Evolutionary conservation across 2,888 invertebrate species (phyloP), one percentile per base, ranked within the genome.

Genomic region (Erannis defoliaria): DNA sequence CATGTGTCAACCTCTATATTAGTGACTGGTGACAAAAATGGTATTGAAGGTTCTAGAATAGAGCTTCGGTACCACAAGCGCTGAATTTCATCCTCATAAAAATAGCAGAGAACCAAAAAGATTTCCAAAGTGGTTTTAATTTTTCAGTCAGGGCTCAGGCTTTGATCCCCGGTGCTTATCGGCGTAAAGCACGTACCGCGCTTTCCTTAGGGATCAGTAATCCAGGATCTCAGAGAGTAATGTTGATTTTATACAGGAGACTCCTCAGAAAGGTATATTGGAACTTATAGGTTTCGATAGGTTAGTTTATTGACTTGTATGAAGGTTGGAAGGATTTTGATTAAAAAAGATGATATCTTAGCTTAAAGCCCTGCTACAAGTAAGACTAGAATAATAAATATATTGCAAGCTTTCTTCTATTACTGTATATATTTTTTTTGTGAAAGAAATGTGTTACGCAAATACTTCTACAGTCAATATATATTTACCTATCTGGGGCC

Each of bases 111-210:
- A 62, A 35, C 53, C 55, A 35, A 53, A 58, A 46, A 58, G 33
- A 16, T 38, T 37, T 16, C 43, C 21, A 43, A 46, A 66, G 66
- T 76, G 72, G 72, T 77, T 78, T 80, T 80, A 79, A 79, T 80
- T 80, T 80, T 79, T 76, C 73, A 71, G 66, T 65, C 59, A 73
- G 73, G 74, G 80, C 73, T 79, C 74, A 74, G 51, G 67, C 57
- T 62, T 64, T 75, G 77, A 79, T 77, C 77, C 75, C 57, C 58
- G 61, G 67, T 68, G 75, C 74, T 77, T 71, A 66, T 57, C 74
- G 70, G 70, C 72, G 71, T 72, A 69, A 66, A 68, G 73, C 77
- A 78, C 78, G 78, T 76, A 64, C 71, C 55, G 65, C 66, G 67
- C 70, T 70, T 70, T 66, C 66, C 62, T 46, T 54, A 55, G 73